A percentile compares a stretch with the other conserved stretches of the same genome.
phyloP scores from a whole-genome alignment of 2,797 vertebrate species.

The Cynopterus sphinx region DNA sequence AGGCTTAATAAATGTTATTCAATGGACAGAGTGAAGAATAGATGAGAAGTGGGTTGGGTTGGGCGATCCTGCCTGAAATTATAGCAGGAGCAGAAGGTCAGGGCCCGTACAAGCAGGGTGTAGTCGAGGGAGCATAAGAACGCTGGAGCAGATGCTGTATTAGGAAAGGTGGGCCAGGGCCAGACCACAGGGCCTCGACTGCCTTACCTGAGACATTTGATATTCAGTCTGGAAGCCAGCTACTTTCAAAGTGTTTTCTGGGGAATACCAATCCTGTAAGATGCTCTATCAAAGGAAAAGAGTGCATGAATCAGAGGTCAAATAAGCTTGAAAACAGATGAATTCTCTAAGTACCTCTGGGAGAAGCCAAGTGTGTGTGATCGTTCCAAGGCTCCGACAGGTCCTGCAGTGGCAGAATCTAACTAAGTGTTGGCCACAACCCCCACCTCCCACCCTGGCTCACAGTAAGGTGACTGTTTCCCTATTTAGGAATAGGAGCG shows the following conservation, averaged over 20 bases:
- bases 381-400: not conserved
- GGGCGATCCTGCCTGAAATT: not conserved
- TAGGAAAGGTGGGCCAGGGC: not conserved
- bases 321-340: not conserved
- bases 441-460: too few species aligned
- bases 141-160: not conserved
- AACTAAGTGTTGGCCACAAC: not conserved
- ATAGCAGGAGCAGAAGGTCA: not conserved
- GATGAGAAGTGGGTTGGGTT: not conserved
- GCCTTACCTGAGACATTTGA: not conserved
- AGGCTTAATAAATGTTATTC: not conserved
- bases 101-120: too few species aligned
- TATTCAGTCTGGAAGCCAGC: not conserved
- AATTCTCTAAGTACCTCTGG: not conserved
- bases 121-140: accelerated
- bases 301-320: not conserved
- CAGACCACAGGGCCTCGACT: accelerated
- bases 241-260: not conserved
- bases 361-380: not conserved
- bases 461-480: not conserved
- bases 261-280: not conserved
- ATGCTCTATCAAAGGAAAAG: not conserved
- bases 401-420: not conserved
- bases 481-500: not conserved
- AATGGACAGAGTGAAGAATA: not conserved